Percentiles rank a stretch among this genome's conserved stretches.
Evolutionary conservation across 2,113 vertebrate genomes (phyloP).

Genomic region (Ellobius talpinus): DNA sequence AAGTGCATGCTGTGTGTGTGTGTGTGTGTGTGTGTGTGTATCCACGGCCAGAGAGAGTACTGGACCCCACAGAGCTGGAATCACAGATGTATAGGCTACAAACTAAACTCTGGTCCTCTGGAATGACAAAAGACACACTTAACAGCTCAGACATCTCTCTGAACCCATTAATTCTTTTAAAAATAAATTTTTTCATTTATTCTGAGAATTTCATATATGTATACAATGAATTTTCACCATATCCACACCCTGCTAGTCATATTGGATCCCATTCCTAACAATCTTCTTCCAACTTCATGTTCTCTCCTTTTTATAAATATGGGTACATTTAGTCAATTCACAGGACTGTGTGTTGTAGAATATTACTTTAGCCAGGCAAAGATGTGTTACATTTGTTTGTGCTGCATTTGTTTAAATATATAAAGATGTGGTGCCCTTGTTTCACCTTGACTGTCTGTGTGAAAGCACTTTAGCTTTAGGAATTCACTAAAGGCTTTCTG

Average conservation of each 20-base stretch:
- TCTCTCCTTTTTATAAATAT: background rate
- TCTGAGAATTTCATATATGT: background rate
- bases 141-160: background rate
- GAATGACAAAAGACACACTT: background rate
- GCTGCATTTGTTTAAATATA: too few relatives aligned
- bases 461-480: background rate
- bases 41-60: background rate
- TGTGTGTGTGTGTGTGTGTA: background rate
- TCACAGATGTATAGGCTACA: background rate
- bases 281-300: background rate
- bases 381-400: too few relatives aligned
- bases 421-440: background rate
- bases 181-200: background rate
- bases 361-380: too few relatives aligned
- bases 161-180: background rate
- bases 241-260: background rate
- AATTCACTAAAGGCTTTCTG: constrained; percentile 9
- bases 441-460: background rate
- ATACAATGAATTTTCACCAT: background rate
- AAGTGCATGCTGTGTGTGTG: background rate
- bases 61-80: background rate
- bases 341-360: background rate
- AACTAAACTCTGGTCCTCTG: background rate
- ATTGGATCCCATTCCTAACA: background rate
- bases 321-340: background rate